Conservation (phyloP, 2,888 invertebrate species). For the Brachyopa scutellaris region DNA sequence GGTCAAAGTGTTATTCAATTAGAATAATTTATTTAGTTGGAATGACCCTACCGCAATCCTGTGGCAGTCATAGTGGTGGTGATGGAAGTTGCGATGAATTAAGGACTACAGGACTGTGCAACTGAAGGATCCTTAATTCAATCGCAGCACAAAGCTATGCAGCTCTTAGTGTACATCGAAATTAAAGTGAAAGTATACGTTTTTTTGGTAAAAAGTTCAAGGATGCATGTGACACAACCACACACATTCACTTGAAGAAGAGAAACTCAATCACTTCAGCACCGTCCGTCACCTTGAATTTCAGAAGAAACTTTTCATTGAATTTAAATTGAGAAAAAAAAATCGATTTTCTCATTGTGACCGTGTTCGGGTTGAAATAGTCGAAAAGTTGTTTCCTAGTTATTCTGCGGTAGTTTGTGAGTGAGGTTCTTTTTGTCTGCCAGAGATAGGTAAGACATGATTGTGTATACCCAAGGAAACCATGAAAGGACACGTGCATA, state of each 20-base stretch:
- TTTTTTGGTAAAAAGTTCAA: constrained; percentile 68
- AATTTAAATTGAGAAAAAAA: constrained; percentile 58
- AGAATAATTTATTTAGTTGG: constrained; percentile 70
- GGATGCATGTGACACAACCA: constrained; percentile 18
- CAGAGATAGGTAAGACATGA: not conserved
- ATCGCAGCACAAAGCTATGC: constrained; percentile 42
- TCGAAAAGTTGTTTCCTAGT: constrained; percentile 42
- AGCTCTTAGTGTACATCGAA: constrained; percentile 1
- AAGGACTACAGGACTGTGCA: constrained; percentile 46
- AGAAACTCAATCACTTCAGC: constrained; percentile 45
- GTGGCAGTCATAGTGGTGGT: constrained; percentile 27
- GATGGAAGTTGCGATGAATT: constrained; percentile 44
- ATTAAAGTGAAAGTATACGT: constrained; percentile 34
- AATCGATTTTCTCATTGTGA: not conserved
- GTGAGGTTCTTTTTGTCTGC: constrained; percentile 42
- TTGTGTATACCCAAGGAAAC: not conserved
- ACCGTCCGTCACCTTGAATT: constrained; percentile 22
- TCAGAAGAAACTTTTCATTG: constrained; percentile 52
- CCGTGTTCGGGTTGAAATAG: constrained; percentile 11
- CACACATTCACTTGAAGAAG: not conserved
- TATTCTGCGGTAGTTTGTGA: constrained; percentile 37
- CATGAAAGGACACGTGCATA: constrained; percentile 22
- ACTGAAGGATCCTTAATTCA: constrained; percentile 44
- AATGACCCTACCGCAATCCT: constrained; percentile 58
- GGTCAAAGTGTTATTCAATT: constrained; percentile 71